These are phyloP conservation scores for Ranitomeya variabilis DNA, from an alignment of 2,113 vertebrate species.

Conservation along the genomic window DNA sequence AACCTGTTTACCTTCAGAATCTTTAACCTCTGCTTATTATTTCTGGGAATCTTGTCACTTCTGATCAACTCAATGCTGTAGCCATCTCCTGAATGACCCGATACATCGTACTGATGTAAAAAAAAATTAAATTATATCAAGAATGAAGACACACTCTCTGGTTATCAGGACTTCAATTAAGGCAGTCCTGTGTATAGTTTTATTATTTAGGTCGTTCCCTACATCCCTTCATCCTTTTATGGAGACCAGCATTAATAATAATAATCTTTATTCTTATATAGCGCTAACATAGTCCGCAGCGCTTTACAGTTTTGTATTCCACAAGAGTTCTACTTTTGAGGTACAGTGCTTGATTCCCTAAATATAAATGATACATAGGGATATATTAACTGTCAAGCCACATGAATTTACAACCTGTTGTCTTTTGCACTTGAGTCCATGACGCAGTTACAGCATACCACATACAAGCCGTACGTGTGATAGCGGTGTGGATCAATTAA, in stretches of 20 bases:
- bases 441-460: neutral
- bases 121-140: conserved; percentile 11
- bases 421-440: neutral
- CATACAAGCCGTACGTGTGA: neutral
- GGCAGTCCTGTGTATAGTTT: neutral
- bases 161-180: too few species aligned
- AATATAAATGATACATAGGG: neutral
- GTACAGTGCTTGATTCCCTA: neutral
- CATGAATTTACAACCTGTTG: neutral
- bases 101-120: conserved; percentile 85
- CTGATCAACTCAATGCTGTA: conserved; percentile 84
- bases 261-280: too few species aligned
- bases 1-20: conserved; percentile 85
- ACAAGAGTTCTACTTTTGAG: neutral
- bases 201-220: neutral
- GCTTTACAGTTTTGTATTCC: too few species aligned
- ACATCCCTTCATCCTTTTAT: neutral
- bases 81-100: conserved; percentile 91
- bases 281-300: too few species aligned
- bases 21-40: conserved; percentile 92
- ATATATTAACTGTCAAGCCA: neutral
- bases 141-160: neutral
- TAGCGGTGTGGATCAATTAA: neutral
- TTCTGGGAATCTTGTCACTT: conserved; percentile 82
- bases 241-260: neutral